A percentile compares a stretch with the other conserved stretches of the same genome.
These are phyloP conservation scores for Piscicola geometra DNA, from an alignment of 2,888 invertebrate species.

Conservation along the genomic window DNA sequence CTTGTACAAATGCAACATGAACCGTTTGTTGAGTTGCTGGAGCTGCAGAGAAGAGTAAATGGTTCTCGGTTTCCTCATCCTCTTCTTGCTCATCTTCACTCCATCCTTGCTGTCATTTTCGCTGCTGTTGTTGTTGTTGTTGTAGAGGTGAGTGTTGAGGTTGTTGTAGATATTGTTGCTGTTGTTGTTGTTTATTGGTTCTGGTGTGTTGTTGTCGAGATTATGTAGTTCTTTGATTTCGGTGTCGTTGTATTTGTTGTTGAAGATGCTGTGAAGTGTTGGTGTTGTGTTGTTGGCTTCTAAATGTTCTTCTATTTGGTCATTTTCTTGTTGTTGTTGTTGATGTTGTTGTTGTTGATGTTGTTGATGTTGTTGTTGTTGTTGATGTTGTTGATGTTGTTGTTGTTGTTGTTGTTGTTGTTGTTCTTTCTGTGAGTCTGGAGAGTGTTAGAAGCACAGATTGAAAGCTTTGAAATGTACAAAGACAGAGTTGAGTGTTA, in stretches of 20 bases:
- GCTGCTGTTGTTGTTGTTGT: background rate
- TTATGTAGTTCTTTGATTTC: background rate
- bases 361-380: slow-evolving; percentile 13
- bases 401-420: slow-evolving; percentile 18
- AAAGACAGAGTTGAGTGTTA: background rate
- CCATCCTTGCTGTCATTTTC: background rate
- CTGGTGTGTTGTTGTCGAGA: background rate
- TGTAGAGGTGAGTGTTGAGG: background rate
- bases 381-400: background rate
- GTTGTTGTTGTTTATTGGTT: background rate
- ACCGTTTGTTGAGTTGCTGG: background rate
- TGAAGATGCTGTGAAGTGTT: background rate
- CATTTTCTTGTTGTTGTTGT: background rate
- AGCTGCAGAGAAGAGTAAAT: background rate
- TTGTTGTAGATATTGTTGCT: background rate
- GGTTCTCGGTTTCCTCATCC: background rate
- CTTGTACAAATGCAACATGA: too few relatives aligned
- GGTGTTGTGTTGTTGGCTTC: background rate
- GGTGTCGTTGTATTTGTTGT: background rate
- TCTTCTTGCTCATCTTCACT: background rate
- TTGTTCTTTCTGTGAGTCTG: background rate
- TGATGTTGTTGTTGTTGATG: background rate
- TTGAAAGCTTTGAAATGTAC: too few relatives aligned
- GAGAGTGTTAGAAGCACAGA: background rate
- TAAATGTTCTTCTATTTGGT: background rate